These are phyloP conservation scores for Eutrigla gurnardus DNA, from an alignment of 2,797 vertebrate genomes.

Conservation along the genomic window DNA sequence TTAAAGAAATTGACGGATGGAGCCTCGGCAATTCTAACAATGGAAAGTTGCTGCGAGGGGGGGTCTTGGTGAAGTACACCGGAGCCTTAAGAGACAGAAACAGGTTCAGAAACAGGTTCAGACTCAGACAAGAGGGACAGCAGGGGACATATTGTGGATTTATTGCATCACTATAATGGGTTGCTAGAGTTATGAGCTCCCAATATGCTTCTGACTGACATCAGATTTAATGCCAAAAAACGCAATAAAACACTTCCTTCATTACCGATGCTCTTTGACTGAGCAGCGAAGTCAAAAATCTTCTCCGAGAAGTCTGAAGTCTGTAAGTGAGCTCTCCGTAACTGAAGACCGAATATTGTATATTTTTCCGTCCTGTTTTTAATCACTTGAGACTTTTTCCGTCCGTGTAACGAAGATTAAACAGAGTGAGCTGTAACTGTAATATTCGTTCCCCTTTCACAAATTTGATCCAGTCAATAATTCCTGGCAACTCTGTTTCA, in stretches of 20 bases:
- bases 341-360: not conserved
- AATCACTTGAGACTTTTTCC: not conserved
- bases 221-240: conserved; percentile 5
- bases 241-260: not conserved
- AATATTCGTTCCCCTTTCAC: not conserved
- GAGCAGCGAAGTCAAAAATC: not conserved
- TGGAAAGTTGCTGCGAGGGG: too few species aligned
- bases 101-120: not conserved
- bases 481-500: not conserved
- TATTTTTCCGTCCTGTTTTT: not conserved
- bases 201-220: conserved; percentile 3
- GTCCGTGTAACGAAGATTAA: not conserved
- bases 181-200: conserved; percentile 2
- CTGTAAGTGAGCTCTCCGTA: not conserved
- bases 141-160: not conserved
- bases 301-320: not conserved
- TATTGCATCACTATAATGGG: not conserved
- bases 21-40: too few species aligned
- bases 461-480: not conserved
- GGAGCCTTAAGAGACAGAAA: not conserved
- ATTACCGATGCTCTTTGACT: not conserved
- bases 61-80: not conserved
- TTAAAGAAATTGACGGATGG: too few species aligned
- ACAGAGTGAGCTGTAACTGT: not conserved
- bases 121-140: not conserved